Conservation (phyloP, 1,140 invertebrate genomes). For the Drosophila tsacasi region DNA sequence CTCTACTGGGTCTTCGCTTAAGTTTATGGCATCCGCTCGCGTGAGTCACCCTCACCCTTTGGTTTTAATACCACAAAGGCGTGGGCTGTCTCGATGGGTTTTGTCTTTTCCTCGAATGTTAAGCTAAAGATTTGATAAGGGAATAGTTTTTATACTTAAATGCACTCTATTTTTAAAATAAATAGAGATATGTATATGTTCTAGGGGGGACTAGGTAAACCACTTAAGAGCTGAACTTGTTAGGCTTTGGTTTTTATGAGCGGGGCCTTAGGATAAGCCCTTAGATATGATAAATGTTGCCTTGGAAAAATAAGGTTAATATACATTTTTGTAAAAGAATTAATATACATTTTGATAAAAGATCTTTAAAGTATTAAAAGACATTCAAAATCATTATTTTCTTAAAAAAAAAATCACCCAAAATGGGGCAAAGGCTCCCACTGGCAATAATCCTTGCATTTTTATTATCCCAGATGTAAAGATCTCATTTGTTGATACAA, state of each 20-base stretch:
- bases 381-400: no score
- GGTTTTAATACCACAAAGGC: slow-evolving; percentile 1
- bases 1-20: slow-evolving; percentile 8
- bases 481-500: neutral
- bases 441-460: neutral
- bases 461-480: neutral
- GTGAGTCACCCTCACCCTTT: slow-evolving; percentile 43
- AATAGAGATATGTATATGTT: neutral
- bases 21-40: slow-evolving; percentile 55
- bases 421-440: neutral
- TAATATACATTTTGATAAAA: no score
- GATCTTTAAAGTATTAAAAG: neutral
- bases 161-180: neutral
- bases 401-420: neutral
- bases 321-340: no score
- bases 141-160: slow-evolving; percentile 1
- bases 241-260: neutral
- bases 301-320: no score
- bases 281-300: no score
- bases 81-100: slow-evolving; percentile 16
- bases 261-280: neutral
- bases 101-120: neutral
- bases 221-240: neutral
- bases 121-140: slow-evolving; percentile 3
- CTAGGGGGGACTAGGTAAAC: no score